Conservation (phyloP, 2,797 vertebrate genomes). For the Paramormyrops hopkinsi region DNA sequence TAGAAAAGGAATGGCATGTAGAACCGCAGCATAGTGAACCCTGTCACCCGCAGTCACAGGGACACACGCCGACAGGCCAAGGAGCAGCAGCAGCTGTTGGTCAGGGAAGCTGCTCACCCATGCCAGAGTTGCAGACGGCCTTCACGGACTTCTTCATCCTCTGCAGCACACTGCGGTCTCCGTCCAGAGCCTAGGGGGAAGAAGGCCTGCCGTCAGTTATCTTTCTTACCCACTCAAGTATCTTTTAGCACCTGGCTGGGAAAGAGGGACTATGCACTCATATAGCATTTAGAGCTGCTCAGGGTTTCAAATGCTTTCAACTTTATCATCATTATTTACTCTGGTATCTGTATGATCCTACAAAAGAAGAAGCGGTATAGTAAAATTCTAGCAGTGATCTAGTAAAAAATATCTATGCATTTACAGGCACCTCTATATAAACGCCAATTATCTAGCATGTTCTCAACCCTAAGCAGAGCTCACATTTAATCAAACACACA, state of each 20-base stretch:
- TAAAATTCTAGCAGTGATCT: not conserved
- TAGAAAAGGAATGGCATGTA: not conserved
- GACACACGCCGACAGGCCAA: not conserved
- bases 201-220: conserved; percentile 6
- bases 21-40: not conserved
- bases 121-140: conserved; percentile 80
- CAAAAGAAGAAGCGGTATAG: not conserved
- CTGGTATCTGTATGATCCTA: not conserved
- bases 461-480: not conserved
- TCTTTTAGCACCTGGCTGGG: not conserved
- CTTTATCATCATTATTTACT: not conserved
- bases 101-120: conserved; percentile 67
- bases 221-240: not conserved
- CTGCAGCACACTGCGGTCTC: conserved; percentile 81
- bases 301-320: not conserved
- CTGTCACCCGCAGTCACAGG: not conserved
- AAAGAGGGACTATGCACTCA: not conserved
- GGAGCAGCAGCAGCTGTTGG: not conserved
- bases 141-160: conserved; percentile 98
- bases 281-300: not conserved
- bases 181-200: conserved; percentile 74
- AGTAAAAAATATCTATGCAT: not conserved
- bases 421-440: not conserved
- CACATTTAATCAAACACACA: not conserved
- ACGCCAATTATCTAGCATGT: not conserved